phyloP scores from a whole-genome alignment of 2,888 invertebrate genomes.

The Papilio protenor region DNA sequence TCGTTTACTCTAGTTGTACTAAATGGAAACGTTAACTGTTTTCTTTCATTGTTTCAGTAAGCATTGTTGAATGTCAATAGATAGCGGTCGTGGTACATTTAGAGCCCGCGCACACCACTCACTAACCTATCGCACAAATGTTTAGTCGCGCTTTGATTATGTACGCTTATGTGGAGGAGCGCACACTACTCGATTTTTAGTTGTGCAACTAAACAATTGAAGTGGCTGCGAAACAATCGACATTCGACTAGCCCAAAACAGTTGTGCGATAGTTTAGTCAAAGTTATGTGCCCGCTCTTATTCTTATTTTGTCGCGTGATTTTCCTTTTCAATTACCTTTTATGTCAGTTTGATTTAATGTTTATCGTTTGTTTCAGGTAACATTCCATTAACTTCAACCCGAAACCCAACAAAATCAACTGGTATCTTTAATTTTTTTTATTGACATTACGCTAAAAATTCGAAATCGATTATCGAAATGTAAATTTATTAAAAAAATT shows the following conservation, averaged over 20 bases:
- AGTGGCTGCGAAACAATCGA: no score
- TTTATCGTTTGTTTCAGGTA: constrained; percentile 13
- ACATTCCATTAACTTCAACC: background rate
- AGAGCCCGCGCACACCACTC: background rate
- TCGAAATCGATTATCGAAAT: background rate
- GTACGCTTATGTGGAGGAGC: no score
- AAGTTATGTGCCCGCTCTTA: background rate
- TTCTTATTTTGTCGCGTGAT: background rate
- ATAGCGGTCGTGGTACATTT: background rate
- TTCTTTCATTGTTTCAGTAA: background rate
- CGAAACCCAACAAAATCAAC: background rate
- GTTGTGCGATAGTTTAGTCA: no score
- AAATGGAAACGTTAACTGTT: constrained; percentile 15
- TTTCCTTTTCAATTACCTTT: background rate
- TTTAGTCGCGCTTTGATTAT: no score
- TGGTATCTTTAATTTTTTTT: background rate
- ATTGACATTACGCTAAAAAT: no score
- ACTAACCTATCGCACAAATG: no score
- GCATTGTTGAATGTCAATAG: background rate
- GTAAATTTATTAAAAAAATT: background rate
- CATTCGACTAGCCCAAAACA: no score
- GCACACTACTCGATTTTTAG: no score
- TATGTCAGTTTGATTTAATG: background rate
- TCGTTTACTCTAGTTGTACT: constrained; percentile 13
- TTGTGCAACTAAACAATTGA: no score